Evolutionary conservation across 2,113 vertebrate species (phyloP).

Genomic region (Trichechus manatus): DNA sequence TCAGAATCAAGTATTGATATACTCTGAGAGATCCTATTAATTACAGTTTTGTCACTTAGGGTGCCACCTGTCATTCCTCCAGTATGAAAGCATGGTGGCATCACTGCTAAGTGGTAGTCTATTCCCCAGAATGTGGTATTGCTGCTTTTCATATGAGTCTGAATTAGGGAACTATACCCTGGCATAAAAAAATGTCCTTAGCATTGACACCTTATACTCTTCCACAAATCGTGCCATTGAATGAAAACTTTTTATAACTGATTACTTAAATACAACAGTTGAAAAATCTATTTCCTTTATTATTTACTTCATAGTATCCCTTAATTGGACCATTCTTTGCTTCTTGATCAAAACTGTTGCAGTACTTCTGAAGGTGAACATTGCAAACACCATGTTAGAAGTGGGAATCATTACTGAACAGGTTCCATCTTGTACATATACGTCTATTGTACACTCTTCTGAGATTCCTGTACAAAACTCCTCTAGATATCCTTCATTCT

Average conservation of each 20-base stretch:
- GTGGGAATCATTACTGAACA: constrained; percentile 77
- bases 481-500: constrained; percentile 85
- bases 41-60: neutral
- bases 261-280: constrained; percentile 71
- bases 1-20: rapidly evolving
- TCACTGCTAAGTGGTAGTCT: neutral
- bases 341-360: constrained; percentile 85
- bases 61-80: constrained; percentile 10
- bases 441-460: constrained; percentile 84
- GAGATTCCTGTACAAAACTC: constrained; percentile 88
- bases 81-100: rapidly evolving
- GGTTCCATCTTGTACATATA: constrained; percentile 87
- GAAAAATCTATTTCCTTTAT: constrained; percentile 76
- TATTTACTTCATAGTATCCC: constrained; percentile 80
- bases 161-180: neutral
- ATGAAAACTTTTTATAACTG: no score
- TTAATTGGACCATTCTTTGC: neutral
- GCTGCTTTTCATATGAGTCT: neutral
- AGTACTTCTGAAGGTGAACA: constrained; percentile 86
- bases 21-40: neutral
- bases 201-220: neutral
- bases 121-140: neutral
- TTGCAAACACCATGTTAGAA: constrained; percentile 88
- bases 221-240: constrained; percentile 24
- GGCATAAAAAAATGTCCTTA: neutral